phyloP scores from a whole-genome alignment of 2,888 invertebrate genomes.

The Metacarcinus magister region DNA sequence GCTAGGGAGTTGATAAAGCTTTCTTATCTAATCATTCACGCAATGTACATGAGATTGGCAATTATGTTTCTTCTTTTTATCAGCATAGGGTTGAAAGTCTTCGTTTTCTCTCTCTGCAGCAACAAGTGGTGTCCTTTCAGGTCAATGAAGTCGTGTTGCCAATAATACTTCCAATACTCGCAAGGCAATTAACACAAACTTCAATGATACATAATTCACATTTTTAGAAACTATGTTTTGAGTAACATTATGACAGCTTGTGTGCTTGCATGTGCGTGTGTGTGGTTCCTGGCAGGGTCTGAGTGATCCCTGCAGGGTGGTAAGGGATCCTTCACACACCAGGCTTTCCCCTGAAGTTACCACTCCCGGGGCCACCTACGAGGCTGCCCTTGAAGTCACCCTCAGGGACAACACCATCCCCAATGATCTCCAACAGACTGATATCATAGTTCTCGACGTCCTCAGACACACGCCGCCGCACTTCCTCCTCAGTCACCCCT shows the following conservation, averaged over 20 bases:
- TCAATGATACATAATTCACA: not conserved
- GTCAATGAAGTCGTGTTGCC: not conserved
- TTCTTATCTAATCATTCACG: constrained; percentile 5
- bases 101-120: not conserved
- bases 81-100: not conserved
- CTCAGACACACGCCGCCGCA: constrained; percentile 69
- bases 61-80: not conserved
- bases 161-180: not conserved
- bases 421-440: constrained; percentile 78
- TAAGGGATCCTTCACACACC: constrained; percentile 22
- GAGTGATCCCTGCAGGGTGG: not conserved
- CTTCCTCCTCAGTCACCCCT: constrained; percentile 62
- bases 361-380: not conserved
- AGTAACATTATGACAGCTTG: not conserved
- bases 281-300: not conserved
- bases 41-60: not conserved
- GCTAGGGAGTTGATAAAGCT: not conserved
- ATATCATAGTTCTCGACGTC: constrained; percentile 81
- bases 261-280: not conserved
- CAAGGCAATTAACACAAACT: not conserved
- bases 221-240: not conserved
- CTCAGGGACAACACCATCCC: constrained; percentile 75
- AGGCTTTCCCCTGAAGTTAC: not conserved
- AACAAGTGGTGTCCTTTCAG: not conserved
- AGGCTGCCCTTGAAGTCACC: constrained; percentile 69